phyloP scores from a whole-genome alignment of 37 sponge, comb jelly and placozoan species.

The Cliona cf. orientalis region DNA sequence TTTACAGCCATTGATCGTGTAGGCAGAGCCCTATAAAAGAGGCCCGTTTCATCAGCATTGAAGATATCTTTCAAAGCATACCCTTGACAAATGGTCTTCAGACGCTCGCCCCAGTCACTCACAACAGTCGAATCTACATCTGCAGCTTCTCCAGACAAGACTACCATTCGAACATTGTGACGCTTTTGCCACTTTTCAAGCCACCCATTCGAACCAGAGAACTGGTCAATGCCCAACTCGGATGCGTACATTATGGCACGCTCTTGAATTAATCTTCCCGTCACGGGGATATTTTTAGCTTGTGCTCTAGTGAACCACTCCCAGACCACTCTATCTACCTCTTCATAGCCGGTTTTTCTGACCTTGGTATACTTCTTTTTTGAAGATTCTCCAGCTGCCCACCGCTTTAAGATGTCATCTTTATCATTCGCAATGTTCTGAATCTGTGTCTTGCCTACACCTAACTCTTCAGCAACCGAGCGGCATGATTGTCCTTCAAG shows the following conservation, averaged over 20 bases:
- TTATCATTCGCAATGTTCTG: not conserved
- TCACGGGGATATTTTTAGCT: constrained; percentile 24
- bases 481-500: not conserved
- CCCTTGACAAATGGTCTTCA: constrained; percentile 6
- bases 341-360: constrained; percentile 20
- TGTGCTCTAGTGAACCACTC: constrained; percentile 24
- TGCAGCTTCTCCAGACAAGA: constrained; percentile 37
- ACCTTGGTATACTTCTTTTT: constrained; percentile 38
- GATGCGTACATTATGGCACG: constrained; percentile 1
- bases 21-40: constrained; percentile 48
- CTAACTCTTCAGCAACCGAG: not conserved
- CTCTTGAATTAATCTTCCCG: not conserved
- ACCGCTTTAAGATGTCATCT: not conserved
- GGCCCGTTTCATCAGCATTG: constrained; percentile 49
- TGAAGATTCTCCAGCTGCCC: not conserved
- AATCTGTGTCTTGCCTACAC: constrained; percentile 12
- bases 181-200: constrained; percentile 14
- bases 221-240: not conserved
- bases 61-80: constrained; percentile 32
- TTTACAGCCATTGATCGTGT: constrained; percentile 26
- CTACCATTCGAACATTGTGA: not conserved
- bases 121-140: constrained; percentile 11
- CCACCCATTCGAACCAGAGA: constrained; percentile 46
- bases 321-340: constrained; percentile 20
- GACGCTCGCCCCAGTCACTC: constrained; percentile 4